Evolutionary conservation across 2,888 invertebrate species (phyloP).

Genomic region (Amiota communis): DNA sequence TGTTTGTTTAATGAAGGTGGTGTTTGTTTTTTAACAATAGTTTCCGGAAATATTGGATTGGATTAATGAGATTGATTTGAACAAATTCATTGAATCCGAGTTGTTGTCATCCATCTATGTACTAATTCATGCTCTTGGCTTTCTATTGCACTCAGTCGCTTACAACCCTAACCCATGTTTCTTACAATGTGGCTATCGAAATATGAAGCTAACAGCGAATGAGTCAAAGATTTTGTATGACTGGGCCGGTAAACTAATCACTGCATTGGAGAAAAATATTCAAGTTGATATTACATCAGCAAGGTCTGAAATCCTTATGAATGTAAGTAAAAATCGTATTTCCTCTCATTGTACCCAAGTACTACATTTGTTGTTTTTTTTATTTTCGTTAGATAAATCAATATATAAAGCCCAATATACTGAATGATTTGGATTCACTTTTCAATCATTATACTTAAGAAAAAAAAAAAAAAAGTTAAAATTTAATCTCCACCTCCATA

Average conservation of each 20-base stretch:
- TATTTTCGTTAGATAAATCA: constrained; percentile 7
- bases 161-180: neutral
- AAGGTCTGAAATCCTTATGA: neutral
- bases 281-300: neutral
- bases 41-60: constrained; percentile 1
- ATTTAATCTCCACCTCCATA: constrained; percentile 77
- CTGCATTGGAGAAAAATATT: neutral
- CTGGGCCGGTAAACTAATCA: neutral
- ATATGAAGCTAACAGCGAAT: neutral
- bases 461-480: neutral
- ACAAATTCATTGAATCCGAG: neutral
- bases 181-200: neutral
- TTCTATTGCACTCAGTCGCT: neutral
- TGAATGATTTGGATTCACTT: neutral
- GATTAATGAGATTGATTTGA: neutral
- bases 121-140: neutral
- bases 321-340: neutral
- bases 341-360: neutral
- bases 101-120: neutral
- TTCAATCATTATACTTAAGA: no score
- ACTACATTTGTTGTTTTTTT: neutral
- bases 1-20: neutral
- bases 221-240: constrained; percentile 1
- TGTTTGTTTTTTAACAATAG: neutral
- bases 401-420: neutral